These are phyloP conservation scores for Electrona antarctica DNA, from an alignment of 2,113 vertebrate species.

Conservation along the genomic window DNA sequence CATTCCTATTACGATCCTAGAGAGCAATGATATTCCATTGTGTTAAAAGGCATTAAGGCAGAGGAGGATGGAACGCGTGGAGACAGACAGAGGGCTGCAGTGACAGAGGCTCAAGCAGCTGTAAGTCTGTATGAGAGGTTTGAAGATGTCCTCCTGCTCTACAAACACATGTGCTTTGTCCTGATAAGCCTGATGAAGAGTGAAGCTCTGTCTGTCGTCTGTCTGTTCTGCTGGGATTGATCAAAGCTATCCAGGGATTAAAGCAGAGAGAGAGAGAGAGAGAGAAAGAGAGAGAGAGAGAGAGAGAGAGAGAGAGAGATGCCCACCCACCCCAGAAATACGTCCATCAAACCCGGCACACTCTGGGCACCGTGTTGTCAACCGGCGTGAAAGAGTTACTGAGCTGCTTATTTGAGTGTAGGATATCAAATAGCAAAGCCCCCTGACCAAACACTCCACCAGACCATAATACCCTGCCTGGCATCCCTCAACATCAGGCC, in stretches of 20 bases:
- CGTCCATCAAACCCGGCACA: not conserved
- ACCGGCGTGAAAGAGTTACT: constrained; percentile 59
- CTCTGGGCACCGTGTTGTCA: constrained; percentile 38
- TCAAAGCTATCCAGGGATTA: constrained; percentile 62
- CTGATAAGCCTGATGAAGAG: constrained; percentile 69
- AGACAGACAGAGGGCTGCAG: constrained; percentile 15
- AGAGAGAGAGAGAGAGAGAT: too few relatives aligned
- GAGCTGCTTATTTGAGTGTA: constrained; percentile 70
- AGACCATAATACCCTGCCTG: constrained; percentile 69
- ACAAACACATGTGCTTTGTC: constrained; percentile 70
- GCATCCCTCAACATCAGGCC: constrained; percentile 58
- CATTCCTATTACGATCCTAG: too few relatives aligned
- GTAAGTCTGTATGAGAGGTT: constrained; percentile 58
- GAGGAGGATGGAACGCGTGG: constrained; percentile 7
- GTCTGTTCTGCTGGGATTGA: constrained; percentile 62
- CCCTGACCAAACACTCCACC: constrained; percentile 65
- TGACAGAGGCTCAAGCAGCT: constrained; percentile 48
- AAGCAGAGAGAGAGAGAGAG: not conserved
- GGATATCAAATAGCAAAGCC: constrained; percentile 77
- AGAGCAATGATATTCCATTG: too few relatives aligned
- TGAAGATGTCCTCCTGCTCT: constrained; percentile 51
- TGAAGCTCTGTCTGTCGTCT: constrained; percentile 66
- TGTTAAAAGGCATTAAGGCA: too few relatives aligned
- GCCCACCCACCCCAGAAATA: too few relatives aligned
- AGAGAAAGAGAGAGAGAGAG: too few relatives aligned